Evolutionary conservation across 2,888 invertebrate genomes (phyloP), one percentile per base, ranked within the genome.

Genomic region (Acanthosoma haemorrhoidale): DNA sequence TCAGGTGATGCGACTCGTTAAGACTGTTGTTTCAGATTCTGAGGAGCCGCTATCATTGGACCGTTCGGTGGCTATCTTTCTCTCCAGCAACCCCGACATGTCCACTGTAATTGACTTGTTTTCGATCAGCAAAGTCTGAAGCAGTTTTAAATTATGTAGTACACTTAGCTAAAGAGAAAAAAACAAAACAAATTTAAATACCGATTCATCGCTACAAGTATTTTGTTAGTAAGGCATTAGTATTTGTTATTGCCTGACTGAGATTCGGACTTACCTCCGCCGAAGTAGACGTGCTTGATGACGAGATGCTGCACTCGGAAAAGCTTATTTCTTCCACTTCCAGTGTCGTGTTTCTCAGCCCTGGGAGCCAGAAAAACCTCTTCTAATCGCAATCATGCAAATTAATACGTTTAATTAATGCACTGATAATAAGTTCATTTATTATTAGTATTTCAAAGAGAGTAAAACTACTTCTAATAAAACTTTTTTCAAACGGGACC

Each of bases 91-190:
- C 2, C 8, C 18, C 4, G 41, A 41, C 41, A 41, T 0, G 18
- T 18, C 21, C 2, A 11, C 41, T 8, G 41, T 11, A 3, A 41
- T 21, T 9, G 41, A 41, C 41, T 41, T 41, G 41, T 41, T 21
- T 9, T 18, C 18, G 18, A 41, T 41, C 11, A 11, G 18, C 41
- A 18, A 18, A n/a, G n/a, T n/a, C n/a, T n/a, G n/a, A n/a, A n/a
- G 21, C 11, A n/a, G 36, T 36, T 36, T 36, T 36, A 36, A 73
- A 78, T 82, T 13, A 9, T 36, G 36, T 9, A 36, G 13, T 36
- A 36, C 13, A 36, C n/a, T n/a, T n/a, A n/a, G n/a, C n/a, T n/a
- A n/a, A n/a, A n/a, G n/a, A n/a, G n/a, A 36, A 6, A 36, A 6
- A 9, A 36, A 36, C 36, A 36, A 36, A 13, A 36, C 36, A 36